These are phyloP conservation scores for Cryptops parisi DNA, from an alignment of 2,888 invertebrate genomes.

Conservation along the genomic window DNA sequence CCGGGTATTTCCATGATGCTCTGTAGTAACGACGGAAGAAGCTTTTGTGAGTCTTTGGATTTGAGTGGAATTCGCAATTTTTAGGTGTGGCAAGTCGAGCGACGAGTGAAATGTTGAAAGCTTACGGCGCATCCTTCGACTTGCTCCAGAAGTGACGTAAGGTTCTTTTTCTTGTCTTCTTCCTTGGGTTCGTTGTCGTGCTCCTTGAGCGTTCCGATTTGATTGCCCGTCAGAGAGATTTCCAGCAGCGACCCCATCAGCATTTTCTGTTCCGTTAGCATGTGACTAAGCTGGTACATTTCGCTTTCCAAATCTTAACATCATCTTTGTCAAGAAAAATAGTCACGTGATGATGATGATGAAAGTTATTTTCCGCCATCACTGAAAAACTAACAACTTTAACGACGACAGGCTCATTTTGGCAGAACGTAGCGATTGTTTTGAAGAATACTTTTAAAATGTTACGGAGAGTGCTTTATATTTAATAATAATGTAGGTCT, in stretches of 20 bases:
- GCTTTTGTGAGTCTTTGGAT: not conserved
- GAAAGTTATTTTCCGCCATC: too few relatives aligned
- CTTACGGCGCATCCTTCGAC: conserved; percentile 68
- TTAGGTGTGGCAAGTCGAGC: too few relatives aligned
- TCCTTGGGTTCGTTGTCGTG: conserved; percentile 35
- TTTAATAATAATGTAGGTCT: not conserved
- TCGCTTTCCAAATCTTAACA: conserved; percentile 70
- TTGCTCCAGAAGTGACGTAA: conserved; percentile 62
- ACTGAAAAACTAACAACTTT: too few relatives aligned
- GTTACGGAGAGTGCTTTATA: too few relatives aligned
- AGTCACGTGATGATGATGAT: not conserved
- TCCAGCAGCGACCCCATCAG: conserved; percentile 54
- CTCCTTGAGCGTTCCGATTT: conserved; percentile 24
- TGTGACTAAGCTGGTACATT: conserved; percentile 93
- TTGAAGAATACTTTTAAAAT: too few relatives aligned
- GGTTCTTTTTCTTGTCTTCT: conserved; percentile 44
- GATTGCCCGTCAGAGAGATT: conserved; percentile 32
- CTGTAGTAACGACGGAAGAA: conserved; percentile 27
- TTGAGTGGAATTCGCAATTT: not conserved
- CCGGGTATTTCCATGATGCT: conserved; percentile 61
- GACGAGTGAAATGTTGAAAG: conserved; percentile 19
- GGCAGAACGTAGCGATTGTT: not conserved
- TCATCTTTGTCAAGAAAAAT: too few relatives aligned
- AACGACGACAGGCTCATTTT: too few relatives aligned
- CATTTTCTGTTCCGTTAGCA: conserved; percentile 80